Base-by-base conservation (phyloP, 2,113 vertebrate genomes). In the Penelope pileata region DNA sequence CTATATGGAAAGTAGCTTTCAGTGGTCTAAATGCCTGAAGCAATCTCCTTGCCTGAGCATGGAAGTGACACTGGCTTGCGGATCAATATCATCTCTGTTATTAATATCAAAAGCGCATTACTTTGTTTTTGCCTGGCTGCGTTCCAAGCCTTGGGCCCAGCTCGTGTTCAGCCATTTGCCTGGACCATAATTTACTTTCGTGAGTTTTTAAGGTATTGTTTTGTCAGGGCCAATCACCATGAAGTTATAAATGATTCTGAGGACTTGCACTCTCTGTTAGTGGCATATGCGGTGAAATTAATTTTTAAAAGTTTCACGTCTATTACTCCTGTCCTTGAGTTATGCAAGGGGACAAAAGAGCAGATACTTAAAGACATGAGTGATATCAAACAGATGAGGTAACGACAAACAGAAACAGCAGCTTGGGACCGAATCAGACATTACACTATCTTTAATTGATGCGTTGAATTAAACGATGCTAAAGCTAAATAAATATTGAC, bases 121-220 rank as follows among this genome's bases (percentile, higher is more conserved):
- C 99, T 99, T 99, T 99, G 98, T 99, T 99, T 99, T 97, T 97
- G 97, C 98, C 98, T 99, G 99, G 98, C 98, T 95, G 95, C 6
- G 51, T 93, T 98, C 99, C 99, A 99, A 97, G 98, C 87, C 97
- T 70, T 76, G 93, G 96, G 97, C 97, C 98, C 97, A 86, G 95
- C 97, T 95, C 91, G 56, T 95, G 84, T 88, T 97, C 97, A 98
- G 98, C 98, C 99, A 98, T 99, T 99, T 99, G 99, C 99, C 97
- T 94, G 97, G 98, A 97, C 98, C 98, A 99, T 99, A 99, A 99
- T 99, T 99, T 99, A 99, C 99, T 99, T 99, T 99, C 97, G 98
- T 98, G 99, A 99, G 98, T 99, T 99, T 99, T 99, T 99, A 99
- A 99, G 99, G 99, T 99, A 99, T 99, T 99, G 99, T 99, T 99